Conservation (phyloP, 2,797 vertebrate species). For the Enteromius radiatus region DNA sequence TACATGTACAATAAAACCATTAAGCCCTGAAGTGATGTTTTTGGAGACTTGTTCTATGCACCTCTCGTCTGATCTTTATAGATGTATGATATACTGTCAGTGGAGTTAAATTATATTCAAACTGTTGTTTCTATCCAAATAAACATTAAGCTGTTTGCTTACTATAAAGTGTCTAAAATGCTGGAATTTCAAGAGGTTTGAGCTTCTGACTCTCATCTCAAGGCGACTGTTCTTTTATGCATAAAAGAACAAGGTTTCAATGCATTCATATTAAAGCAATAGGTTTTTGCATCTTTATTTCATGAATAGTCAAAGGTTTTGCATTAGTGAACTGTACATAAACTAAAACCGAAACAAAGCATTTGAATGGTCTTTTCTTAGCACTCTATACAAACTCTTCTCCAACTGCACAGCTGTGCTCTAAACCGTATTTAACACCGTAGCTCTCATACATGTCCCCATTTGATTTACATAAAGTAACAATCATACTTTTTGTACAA, state of each 20-base stretch:
- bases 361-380: not conserved
- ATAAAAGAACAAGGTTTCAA: no score
- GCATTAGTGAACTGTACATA: not conserved
- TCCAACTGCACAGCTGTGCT: not conserved
- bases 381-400: no score
- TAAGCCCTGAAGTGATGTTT: not conserved
- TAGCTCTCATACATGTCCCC: not conserved
- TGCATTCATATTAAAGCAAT: not conserved
- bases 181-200: no score
- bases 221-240: no score
- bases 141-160: no score
- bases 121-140: no score
- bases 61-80: not conserved
- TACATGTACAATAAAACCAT: not conserved
- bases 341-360: not conserved
- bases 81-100: not conserved
- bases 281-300: not conserved
- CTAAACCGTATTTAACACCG: not conserved
- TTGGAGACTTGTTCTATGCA: not conserved
- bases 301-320: not conserved
- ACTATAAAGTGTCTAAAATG: no score
- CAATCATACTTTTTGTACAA: not conserved
- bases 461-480: no score
- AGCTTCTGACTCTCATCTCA: no score
- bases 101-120: not conserved